These are phyloP conservation scores for Octomys mimax DNA, from an alignment of 2,797 vertebrate genomes.

Conservation along the genomic window DNA sequence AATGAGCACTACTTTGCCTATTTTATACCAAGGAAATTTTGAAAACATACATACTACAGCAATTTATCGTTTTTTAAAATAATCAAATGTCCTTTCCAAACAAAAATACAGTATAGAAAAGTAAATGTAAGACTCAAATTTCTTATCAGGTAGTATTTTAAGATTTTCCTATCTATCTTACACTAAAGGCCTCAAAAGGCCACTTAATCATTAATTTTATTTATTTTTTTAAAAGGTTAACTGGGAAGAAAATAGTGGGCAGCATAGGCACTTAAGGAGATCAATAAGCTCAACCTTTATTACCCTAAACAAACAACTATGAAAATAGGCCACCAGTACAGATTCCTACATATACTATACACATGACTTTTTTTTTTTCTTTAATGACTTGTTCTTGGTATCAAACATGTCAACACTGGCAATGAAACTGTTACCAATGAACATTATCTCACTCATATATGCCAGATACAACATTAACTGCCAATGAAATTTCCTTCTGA, in stretches of 20 bases:
- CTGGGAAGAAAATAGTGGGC: background rate
- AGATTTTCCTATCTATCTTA: constrained; percentile 50
- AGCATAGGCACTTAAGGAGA: background rate
- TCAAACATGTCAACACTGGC: background rate
- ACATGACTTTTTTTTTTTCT: constrained; percentile 25
- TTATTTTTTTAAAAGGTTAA: constrained; percentile 21
- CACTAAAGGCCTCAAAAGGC: constrained; percentile 6
- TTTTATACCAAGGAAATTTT: constrained; percentile 29
- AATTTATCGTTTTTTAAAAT: constrained; percentile 54
- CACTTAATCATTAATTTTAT: constrained; percentile 17
- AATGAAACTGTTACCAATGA: constrained; percentile 52
- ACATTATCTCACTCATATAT: background rate
- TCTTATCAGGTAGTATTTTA: constrained; percentile 28
- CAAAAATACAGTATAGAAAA: constrained; percentile 13
- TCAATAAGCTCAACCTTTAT: constrained; percentile 14
- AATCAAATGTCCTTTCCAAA: constrained; percentile 58
- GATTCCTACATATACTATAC: background rate
- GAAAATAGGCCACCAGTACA: constrained; percentile 13
- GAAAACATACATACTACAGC: constrained; percentile 39
- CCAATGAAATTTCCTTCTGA: background rate
- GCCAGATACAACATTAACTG: background rate
- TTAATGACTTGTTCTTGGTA: background rate
- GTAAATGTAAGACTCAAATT: constrained; percentile 30
- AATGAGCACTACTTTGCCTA: constrained; percentile 25
- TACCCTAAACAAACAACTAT: constrained; percentile 28